A percentile compares a stretch with the other conserved stretches of the same genome.
Conservation (phyloP, 2,797 vertebrate species). For the Bovichtus variegatus region DNA sequence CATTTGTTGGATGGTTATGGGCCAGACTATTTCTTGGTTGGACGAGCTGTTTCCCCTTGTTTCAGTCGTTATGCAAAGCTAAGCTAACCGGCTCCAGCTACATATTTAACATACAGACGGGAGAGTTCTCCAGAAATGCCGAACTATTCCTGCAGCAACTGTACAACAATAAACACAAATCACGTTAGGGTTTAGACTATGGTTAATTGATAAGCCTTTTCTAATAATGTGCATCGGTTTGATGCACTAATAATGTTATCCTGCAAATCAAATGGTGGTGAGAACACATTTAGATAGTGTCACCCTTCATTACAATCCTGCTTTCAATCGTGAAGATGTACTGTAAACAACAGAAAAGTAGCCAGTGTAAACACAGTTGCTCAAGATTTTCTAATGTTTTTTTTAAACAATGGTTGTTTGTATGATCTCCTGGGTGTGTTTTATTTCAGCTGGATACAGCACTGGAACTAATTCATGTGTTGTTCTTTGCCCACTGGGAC, state of each 20-base stretch:
- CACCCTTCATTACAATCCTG: neutral
- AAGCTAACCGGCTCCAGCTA: neutral
- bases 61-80: neutral
- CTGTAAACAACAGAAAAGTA: slow-evolving; percentile 4
- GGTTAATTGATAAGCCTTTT: neutral
- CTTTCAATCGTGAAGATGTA: slow-evolving; percentile 9
- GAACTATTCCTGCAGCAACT: neutral
- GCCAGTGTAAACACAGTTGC: slow-evolving; percentile 16
- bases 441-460: slow-evolving; percentile 53
- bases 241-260: neutral
- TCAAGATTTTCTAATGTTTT: neutral
- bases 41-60: neutral
- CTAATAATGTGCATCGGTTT: neutral
- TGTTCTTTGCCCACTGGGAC: slow-evolving; percentile 49
- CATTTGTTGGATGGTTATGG: neutral
- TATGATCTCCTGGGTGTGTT: slow-evolving; percentile 40
- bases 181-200: neutral
- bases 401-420: slow-evolving; percentile 17
- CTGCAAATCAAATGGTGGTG: neutral
- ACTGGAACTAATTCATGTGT: slow-evolving; percentile 65
- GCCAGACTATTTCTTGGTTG: neutral
- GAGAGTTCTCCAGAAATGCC: neutral
- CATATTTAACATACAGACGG: neutral
- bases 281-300: neutral
- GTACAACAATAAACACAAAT: neutral